phyloP scores from a whole-genome alignment of 2,797 vertebrate species.

The Mastacembelus armatus region DNA sequence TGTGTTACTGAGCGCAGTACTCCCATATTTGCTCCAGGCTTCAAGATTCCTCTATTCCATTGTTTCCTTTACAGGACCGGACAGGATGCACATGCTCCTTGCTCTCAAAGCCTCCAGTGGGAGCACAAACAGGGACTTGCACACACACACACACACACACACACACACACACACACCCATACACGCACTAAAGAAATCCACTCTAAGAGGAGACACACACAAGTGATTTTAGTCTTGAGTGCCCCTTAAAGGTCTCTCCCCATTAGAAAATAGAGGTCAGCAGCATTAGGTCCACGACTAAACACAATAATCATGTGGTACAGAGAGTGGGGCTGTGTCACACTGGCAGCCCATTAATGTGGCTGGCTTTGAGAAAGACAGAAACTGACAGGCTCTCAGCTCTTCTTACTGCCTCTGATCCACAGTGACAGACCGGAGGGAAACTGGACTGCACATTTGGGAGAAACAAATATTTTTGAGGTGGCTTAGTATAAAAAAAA shows the following conservation, averaged over 20 bases:
- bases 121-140: conserved; percentile 27
- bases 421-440: conserved; percentile 43
- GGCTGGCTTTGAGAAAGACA: conserved; percentile 59
- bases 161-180: conserved; percentile 12
- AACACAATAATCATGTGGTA: conserved; percentile 74
- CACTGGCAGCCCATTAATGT: conserved; percentile 69
- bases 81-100: conserved; percentile 72
- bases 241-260: conserved; percentile 72
- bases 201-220: conserved; percentile 46
- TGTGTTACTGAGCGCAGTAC: conserved; percentile 51
- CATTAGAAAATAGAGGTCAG: conserved; percentile 80
- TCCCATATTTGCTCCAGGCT: conserved; percentile 62
- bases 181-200: conserved; percentile 5
- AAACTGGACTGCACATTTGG: conserved; percentile 44
- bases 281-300: conserved; percentile 71
- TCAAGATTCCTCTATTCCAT: conserved; percentile 52
- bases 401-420: conserved; percentile 51
- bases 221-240: conserved; percentile 73
- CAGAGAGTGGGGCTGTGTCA: conserved; percentile 64
- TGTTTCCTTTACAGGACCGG: conserved; percentile 64
- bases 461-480: conserved; percentile 40
- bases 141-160: conserved; percentile 27
- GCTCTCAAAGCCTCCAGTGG: conserved; percentile 62
- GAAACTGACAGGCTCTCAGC: conserved; percentile 65
- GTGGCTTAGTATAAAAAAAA: not conserved